A percentile compares a stretch with the other conserved stretches of the same genome.
Evolutionary conservation across 2,888 invertebrate genomes (phyloP).

Genomic region (Lochmaea crataegi): DNA sequence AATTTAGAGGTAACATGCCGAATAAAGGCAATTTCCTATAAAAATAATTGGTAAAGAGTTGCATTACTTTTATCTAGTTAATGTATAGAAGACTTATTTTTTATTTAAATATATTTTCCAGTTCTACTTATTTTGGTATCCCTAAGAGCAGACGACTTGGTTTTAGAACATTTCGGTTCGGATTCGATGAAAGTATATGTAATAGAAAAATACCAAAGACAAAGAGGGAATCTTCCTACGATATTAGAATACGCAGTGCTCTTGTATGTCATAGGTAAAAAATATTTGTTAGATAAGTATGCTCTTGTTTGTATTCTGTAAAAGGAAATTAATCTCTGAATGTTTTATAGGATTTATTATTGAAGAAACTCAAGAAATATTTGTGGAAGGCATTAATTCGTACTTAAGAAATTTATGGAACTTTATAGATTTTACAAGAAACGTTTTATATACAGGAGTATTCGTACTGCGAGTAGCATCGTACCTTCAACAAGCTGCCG

Average conservation of each 20-base stretch:
- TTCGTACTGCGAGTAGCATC: slow-evolving; percentile 76
- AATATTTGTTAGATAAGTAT: neutral
- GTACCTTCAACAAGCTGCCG: slow-evolving; percentile 78
- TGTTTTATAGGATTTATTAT: slow-evolving; percentile 81
- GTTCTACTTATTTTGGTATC: slow-evolving; percentile 93
- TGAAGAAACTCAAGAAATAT: slow-evolving; percentile 93
- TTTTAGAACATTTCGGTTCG: slow-evolving; percentile 79
- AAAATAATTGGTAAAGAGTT: neutral
- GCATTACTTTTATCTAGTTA: neutral
- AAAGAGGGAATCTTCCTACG: slow-evolving; percentile 88
- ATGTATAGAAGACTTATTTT: too few species aligned
- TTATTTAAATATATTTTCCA: slow-evolving; percentile 60
- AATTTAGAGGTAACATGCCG: too few species aligned
- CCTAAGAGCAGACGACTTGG: slow-evolving; percentile 85
- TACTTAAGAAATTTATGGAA: slow-evolving; percentile 97
- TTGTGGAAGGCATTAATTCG: slow-evolving; percentile 84
- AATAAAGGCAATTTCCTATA: neutral
- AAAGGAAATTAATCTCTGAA: neutral
- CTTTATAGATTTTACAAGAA: slow-evolving; percentile 93
- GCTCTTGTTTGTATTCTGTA: neutral
- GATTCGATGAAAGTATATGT: slow-evolving; percentile 73
- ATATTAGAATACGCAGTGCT: slow-evolving; percentile 85
- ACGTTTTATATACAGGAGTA: slow-evolving; percentile 84
- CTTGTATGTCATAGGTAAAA: slow-evolving; percentile 82
- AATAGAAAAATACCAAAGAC: slow-evolving; percentile 74